Percentiles rank a stretch among this genome's conserved stretches.
Evolutionary conservation across 2,888 invertebrate genomes (phyloP).

Genomic region (Linnaemya tessellans): DNA sequence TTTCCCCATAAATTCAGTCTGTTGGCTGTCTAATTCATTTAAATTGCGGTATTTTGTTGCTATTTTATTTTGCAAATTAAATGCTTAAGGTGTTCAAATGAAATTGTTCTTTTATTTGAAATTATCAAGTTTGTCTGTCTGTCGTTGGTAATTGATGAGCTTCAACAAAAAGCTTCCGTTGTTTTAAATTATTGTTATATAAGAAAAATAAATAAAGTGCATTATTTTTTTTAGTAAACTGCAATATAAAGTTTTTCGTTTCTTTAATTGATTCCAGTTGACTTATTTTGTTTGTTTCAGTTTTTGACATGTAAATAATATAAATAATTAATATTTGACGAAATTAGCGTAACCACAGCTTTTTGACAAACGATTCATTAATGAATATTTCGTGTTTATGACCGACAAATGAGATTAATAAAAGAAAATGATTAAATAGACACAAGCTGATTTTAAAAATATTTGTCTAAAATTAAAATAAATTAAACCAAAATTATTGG

Average conservation of each 20-base stretch:
- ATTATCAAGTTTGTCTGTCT: conserved; percentile 12
- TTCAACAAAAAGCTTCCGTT: conserved; percentile 48
- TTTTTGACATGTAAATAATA: too few relatives aligned
- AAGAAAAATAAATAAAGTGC: neutral
- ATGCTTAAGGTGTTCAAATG: conserved; percentile 39
- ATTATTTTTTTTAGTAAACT: neutral
- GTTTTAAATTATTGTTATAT: neutral
- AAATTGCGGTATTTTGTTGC: conserved; percentile 41
- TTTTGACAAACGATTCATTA: too few relatives aligned
- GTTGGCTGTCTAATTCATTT: conserved; percentile 51
- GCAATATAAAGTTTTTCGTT: neutral
- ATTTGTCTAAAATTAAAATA: too few relatives aligned
- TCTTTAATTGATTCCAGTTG: too few relatives aligned
- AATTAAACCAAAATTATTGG: too few relatives aligned
- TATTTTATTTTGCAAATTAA: neutral
- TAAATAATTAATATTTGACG: too few relatives aligned
- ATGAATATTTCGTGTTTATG: too few relatives aligned
- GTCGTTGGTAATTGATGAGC: conserved; percentile 46
- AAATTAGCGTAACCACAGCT: too few relatives aligned
- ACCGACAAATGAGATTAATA: too few relatives aligned
- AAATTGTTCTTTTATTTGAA: conserved; percentile 60
- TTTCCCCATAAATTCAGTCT: conserved; percentile 33
- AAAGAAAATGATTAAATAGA: too few relatives aligned
- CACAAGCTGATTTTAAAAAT: too few relatives aligned
- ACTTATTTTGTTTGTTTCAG: too few relatives aligned